Percentiles rank a stretch among this genome's conserved stretches.
phyloP scores from a whole-genome alignment of 1,140 invertebrate species.

The Trachymyrmex cornetzi region DNA sequence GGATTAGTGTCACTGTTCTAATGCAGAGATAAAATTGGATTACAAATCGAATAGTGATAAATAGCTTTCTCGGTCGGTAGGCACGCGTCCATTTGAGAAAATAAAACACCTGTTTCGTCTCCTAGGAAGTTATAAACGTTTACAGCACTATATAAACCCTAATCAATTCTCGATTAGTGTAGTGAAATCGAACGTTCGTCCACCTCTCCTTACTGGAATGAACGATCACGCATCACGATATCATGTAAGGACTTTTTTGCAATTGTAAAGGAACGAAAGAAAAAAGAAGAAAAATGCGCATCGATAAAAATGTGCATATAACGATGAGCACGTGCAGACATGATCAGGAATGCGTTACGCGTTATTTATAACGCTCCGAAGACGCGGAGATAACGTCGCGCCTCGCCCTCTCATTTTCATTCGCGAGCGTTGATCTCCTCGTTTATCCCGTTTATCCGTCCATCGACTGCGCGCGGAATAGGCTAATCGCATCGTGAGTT shows the following conservation, averaged over 20 bases:
- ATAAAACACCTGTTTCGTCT: slow-evolving; percentile 79
- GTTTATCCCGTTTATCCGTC: slow-evolving; percentile 42
- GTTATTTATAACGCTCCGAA: slow-evolving; percentile 55
- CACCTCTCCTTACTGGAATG: not conserved
- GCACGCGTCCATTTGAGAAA: slow-evolving; percentile 63
- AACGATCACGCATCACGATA: slow-evolving; percentile 46
- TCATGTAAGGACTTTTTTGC: not conserved
- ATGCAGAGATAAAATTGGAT: not conserved
- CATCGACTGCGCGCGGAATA: slow-evolving; percentile 20
- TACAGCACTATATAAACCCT: slow-evolving; percentile 84
- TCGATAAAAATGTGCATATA: slow-evolving; percentile 42
- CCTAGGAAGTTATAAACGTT: slow-evolving; percentile 82
- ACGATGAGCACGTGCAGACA: slow-evolving; percentile 8
- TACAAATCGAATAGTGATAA: slow-evolving; percentile 56
- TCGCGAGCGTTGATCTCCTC: slow-evolving; percentile 10
- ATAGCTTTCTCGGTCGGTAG: slow-evolving; percentile 64
- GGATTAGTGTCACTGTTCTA: not conserved
- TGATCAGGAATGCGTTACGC: slow-evolving; percentile 40
- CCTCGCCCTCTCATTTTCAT: slow-evolving; percentile 33
- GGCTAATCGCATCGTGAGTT: slow-evolving; percentile 39
- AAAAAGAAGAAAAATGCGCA: not conserved
- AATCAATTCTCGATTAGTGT: slow-evolving; percentile 85
- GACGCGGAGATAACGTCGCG: slow-evolving; percentile 36
- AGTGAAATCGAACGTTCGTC: slow-evolving; percentile 35
- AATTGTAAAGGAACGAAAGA: not conserved